These are phyloP conservation scores for Urocolius indicus DNA, from an alignment of 2,113 vertebrate species.

Conservation along the genomic window DNA sequence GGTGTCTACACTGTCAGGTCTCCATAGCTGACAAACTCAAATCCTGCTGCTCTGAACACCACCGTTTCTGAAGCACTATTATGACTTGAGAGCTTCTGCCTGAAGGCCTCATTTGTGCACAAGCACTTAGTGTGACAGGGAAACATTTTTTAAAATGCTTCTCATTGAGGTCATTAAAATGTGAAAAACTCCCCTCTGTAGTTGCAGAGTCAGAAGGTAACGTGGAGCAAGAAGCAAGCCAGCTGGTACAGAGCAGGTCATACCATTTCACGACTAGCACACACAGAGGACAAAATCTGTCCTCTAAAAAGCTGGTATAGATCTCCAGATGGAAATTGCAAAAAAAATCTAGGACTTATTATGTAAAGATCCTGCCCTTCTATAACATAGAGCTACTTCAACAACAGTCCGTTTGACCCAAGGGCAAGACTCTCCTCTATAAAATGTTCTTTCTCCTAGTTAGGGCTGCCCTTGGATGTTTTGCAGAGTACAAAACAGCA, in stretches of 20 bases:
- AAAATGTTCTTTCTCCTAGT: neutral
- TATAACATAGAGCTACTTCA: neutral
- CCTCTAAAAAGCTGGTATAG: neutral
- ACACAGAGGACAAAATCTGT: neutral
- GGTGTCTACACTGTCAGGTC: neutral
- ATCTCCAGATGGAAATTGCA: neutral
- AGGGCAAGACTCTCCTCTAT: neutral
- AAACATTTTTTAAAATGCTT: neutral
- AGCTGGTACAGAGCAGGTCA: neutral
- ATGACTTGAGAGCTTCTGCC: neutral
- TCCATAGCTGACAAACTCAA: neutral
- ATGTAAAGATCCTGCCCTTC: neutral
- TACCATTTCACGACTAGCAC: neutral
- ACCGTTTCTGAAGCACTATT: neutral
- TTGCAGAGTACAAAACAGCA: neutral
- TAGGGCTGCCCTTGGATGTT: neutral
- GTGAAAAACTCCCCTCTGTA: neutral
- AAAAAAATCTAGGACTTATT: neutral
- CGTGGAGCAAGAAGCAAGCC: neutral
- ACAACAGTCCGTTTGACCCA: neutral
- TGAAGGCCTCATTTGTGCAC: neutral
- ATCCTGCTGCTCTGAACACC: neutral
- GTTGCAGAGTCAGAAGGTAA: neutral
- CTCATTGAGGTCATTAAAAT: neutral
- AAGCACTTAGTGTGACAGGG: neutral